Percentiles rank a stretch among this genome's conserved stretches.
Conservation (phyloP, 2,113 vertebrate species). For the Gallinago jamesoni region DNA sequence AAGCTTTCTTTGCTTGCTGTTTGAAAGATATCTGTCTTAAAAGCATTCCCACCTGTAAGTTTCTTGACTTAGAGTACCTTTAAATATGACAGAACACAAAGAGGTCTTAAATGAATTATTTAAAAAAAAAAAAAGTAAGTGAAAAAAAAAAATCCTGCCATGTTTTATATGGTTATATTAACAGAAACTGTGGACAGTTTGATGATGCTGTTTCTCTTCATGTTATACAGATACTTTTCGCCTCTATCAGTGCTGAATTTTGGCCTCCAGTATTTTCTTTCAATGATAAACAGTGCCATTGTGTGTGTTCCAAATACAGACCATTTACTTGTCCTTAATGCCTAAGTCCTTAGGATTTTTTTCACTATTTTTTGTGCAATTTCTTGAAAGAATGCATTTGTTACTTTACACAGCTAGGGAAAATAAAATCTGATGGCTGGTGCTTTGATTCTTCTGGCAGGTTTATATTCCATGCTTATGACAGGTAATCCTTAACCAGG, state of each 20-base stretch:
- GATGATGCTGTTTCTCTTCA: background rate
- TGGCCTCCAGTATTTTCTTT: background rate
- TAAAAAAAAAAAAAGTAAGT: too few species aligned
- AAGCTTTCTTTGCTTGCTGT: background rate
- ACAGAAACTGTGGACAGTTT: background rate
- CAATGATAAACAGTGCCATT: background rate
- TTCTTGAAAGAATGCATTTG: background rate
- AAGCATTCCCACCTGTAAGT: background rate
- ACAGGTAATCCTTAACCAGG: background rate
- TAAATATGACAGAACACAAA: background rate
- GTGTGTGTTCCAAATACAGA: background rate
- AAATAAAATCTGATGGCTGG: background rate
- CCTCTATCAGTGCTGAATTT: background rate
- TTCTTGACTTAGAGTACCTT: background rate
- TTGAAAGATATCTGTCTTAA: background rate
- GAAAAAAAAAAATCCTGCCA: background rate
- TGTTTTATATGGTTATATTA: background rate
- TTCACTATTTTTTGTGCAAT: background rate
- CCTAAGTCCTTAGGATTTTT: background rate
- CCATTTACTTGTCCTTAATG: background rate
- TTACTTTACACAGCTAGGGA: background rate
- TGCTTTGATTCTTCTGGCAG: background rate
- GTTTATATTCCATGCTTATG: background rate
- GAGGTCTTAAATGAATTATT: background rate
- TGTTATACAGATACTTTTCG: background rate